Base-by-base conservation (phyloP, 2,888 invertebrate genomes). In the Ennomos erosarius region DNA sequence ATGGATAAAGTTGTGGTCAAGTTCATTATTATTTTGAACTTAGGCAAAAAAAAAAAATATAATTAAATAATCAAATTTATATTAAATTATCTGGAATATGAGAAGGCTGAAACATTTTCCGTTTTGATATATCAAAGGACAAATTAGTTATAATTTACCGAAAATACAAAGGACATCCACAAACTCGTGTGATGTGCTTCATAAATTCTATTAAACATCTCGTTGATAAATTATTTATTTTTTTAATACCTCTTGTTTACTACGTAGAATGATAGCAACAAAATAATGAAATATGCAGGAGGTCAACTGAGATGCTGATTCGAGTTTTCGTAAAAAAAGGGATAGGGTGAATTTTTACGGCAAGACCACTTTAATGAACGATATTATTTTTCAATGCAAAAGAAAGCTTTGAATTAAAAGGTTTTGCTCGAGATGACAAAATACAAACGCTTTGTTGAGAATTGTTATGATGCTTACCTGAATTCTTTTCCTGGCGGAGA, bases 401-500 rank as follows among this genome's bases (percentile, higher is more conserved):
- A 11, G 35, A 48, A 13, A 42, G 54, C 55, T 58, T 59, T 59
- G 55, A 55, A 58, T 64, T 62, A 60, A 62, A 60, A 65, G 52
- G 55, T 34, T 60, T 57, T 59, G 65, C 62, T 55, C 36, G 52
- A 55, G 13, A 50, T 57, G 59, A 48, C 57, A 62, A 57, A 45
- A 26, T 35, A 53, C 54, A 58, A 44, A 48, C 13, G 52, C 47
- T 58, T 59, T 59, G 50, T 59, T 51, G 26, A 12, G 47, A 38
- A 50, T 45, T 13, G 48, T 47, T 35, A 46, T 48, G 33, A 34
- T 54, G 48, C 69, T 75, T 64, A 88, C 90, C 87, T 87, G 84
- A 48, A 87, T 74, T 61, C 77, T 76, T 76, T 88, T 90, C 43
- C 84, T 79, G 16, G 71, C 75, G 6, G 75, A 75, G 13, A 88